Evolutionary conservation across 53 echinoderm and acorn worm genomes (phyloP), one percentile per base, ranked within the genome.

Genomic region (Actinopyga echinites): DNA sequence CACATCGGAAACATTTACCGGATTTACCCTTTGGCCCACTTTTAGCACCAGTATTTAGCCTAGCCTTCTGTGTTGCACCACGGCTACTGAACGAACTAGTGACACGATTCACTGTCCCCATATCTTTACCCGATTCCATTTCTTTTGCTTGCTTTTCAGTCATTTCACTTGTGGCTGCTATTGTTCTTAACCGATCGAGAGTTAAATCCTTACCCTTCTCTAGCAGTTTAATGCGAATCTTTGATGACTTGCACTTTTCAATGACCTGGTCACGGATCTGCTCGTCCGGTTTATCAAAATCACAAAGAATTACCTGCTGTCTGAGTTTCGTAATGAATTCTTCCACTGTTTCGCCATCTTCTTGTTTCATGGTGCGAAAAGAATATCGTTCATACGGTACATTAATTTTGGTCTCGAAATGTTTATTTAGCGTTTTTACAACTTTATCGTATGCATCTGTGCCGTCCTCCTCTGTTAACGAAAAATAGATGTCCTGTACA

Each of bases 231-330:
- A 63, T 9, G 6, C 79, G 30, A 35, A 91, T 87, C 32, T 68
- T 87, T 12, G 29, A 43, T 19, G 87, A 91, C 57, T 31, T 86
- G 66, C 90, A 90, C 53, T 90, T 87, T 45, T 83, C 86, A 24
- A 90, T 90, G 37, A 86, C 90, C 30, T 78, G 83, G 30, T 87
- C 78, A 3, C 44, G 17, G 29, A n/a, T n/a, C n/a, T n/a, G n/a
- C n/a, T n/a, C n/a, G n/a, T n/a, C n/a, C n/a, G n/a, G n/a, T n/a
- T n/a, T 78, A 44, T 80, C 83, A 43, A 87, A 87, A 21, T 73
- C 69, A 71, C 87, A 71, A 2, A 42, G 61, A 69, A 73, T 63
- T 43, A 80, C 86, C 44, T 43, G 35, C 29, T 88, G 88, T 75
- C 83, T 73, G 0, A 88, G 75, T 66, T 78, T 8, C 10, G 53